phyloP scores from a whole-genome alignment of 2,888 invertebrate genomes.

The Philereme transversata region DNA sequence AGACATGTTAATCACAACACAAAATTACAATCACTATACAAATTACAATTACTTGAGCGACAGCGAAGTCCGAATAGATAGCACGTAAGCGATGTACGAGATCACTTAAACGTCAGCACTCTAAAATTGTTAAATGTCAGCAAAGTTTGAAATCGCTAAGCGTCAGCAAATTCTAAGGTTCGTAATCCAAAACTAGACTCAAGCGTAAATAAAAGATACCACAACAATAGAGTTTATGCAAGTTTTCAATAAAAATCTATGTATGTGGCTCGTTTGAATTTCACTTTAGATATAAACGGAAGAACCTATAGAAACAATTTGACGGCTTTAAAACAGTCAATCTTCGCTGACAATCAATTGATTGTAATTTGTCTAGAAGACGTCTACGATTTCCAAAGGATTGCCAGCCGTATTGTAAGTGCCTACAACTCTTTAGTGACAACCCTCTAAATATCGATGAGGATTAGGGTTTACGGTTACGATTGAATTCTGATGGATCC shows the following conservation, averaged over 20 bases:
- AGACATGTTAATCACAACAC: conserved; percentile 79
- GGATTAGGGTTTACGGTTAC: conserved; percentile 55
- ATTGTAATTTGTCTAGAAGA: conserved; percentile 23
- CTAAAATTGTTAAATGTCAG: no score
- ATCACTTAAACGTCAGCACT: no score
- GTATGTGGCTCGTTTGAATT: no score
- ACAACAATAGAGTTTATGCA: no score
- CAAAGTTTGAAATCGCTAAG: no score
- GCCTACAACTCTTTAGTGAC: conserved; percentile 43
- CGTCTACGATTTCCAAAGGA: conserved; percentile 56
- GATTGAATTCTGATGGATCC: conserved; percentile 1
- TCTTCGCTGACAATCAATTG: background rate
- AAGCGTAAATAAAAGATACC: no score
- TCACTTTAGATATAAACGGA: no score
- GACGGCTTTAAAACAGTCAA: background rate
- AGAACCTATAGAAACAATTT: background rate
- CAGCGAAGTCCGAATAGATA: background rate
- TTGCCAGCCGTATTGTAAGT: conserved; percentile 46
- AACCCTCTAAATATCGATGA: conserved; percentile 57
- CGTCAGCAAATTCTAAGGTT: no score
- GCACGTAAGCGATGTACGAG: background rate
- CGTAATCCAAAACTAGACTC: no score
- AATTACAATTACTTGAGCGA: conserved; percentile 7
- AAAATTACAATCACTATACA: conserved; percentile 55
- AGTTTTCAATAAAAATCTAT: no score